Conservation (phyloP, 2,797 vertebrate genomes). For the Gymnocypris eckloni region DNA sequence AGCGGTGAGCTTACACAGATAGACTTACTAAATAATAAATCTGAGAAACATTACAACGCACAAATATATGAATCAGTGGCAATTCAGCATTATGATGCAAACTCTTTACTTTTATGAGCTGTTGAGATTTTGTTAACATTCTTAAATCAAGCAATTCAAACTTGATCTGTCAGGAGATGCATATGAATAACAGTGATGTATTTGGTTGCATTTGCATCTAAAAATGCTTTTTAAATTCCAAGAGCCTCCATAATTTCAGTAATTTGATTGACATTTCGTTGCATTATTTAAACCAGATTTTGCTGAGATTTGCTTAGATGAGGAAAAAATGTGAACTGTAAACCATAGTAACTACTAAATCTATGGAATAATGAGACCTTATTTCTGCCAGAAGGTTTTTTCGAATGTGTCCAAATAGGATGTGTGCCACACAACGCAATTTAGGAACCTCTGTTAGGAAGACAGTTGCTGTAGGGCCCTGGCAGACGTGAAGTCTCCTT, state of each 20-base stretch:
- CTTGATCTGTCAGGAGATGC: not conserved
- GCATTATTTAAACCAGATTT: slow-evolving; percentile 29
- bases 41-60: not conserved
- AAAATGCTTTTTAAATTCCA: not conserved
- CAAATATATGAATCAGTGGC: not conserved
- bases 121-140: not conserved
- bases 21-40: not conserved
- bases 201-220: not conserved
- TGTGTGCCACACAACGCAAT: not conserved
- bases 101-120: not conserved
- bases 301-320: slow-evolving; percentile 9
- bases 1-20: slow-evolving; percentile 37
- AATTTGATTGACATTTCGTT: slow-evolving; percentile 7
- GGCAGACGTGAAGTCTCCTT: slow-evolving; percentile 2
- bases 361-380: slow-evolving; percentile 18
- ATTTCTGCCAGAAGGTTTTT: slow-evolving; percentile 29
- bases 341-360: not conserved
- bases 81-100: not conserved
- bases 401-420: slow-evolving; percentile 16
- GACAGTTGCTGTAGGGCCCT: not conserved
- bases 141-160: slow-evolving; percentile 17
- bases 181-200: not conserved
- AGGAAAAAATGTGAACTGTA: not conserved
- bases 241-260: slow-evolving; percentile 4
- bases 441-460: slow-evolving; percentile 11